Base-by-base conservation (phyloP, 1,140 invertebrate genomes). In the Goniozus legneri region DNA sequence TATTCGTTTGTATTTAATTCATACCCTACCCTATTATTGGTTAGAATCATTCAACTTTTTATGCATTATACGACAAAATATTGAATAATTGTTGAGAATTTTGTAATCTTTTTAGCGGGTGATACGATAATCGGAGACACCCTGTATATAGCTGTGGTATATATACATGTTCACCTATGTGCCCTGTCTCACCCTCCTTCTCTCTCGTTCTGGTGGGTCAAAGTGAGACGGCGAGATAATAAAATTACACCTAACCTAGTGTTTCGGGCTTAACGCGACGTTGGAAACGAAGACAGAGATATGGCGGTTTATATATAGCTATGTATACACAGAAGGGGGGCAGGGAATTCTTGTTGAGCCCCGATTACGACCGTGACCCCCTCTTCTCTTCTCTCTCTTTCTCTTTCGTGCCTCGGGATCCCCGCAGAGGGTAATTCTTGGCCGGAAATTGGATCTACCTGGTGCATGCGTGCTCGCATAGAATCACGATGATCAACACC, bases 371-470 rank as follows among this genome's bases (percentile, higher is more conserved):
- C 44, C 20, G 30, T 43, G 27, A 41, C 18, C 13, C 39, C 32
- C 35, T 33, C 39, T 27, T 30, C n/a, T n/a, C n/a, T n/a, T 13
- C 20, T 19, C 24, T 24, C 15, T 32, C 46, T 27, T 33, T 43
- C 44, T 51, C 24, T 22, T 15, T 32, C 31, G 34, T 44, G 52
- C 58, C 57, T 64, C 58, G 58, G n/a, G 58, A 47, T 30, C 40
- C 43, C 10, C 10, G n/a, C 27, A 36, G 37, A 40, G 47, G 55
- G 53, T 64, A 58, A 66, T 68, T 66, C 54, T 54, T 66, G 33
- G 34, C 47, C 56, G 62, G 62, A 66, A 68, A 68, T 68, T 66
- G 60, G 54, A 66, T 61, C 56, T 59, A 60, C 47, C n/a, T 27
- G 24, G 24, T 27, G 24, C 12, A 6, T 27, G 24, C 24, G 6